Base-by-base conservation (phyloP, 2,888 invertebrate species). In the Athalia cordata region DNA sequence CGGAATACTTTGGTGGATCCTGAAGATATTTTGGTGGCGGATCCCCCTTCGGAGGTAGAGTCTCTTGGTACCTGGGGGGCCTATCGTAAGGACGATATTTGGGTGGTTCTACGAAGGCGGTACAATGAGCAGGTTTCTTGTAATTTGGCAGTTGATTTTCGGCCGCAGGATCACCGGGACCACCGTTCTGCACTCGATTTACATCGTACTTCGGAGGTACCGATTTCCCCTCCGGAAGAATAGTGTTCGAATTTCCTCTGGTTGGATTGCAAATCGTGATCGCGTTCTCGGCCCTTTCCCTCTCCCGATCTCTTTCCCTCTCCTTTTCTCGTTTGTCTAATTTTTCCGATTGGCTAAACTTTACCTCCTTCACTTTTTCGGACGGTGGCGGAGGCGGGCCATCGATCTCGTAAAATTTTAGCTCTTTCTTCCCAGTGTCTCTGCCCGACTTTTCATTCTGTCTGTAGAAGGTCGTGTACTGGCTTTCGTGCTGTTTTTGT, bases 391-490 rank as follows among this genome's bases (percentile, higher is more conserved):
- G 49, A 4, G 81, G 68, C 4, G 86, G 87, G 59, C 86, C 86
- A 57, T 89, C 89, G 81, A 88, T 88, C 82, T 88, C 88, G 81
- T 89, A 89, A 79, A 88, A 89, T 11, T 86, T 86, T 77, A 88
- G 82, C 79, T 89, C 88, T 50, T 79, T 80, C 5, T 79, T 81
- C 59, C 75, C 75, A 49, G 75, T 79, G 62, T 61, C 64, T 64
- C 77, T 80, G 13, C 77, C 66, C 76, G 80, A 77, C 81, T 86
- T 87, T 49, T 88, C 86, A 11, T 74, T 76, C 5, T 82, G 77
- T 61, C 85, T 85, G 80, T 87, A 85, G 76, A 82, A 81, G 77
- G 87, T 89, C 66, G 80, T 78, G 57, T 86, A 86, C 47, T 85
- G 84, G 80, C 81, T 86, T 61, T 86, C 86, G 74, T 83, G 77